Base-by-base conservation (phyloP, 2,797 vertebrate species). In the Mergus octosetaceus region DNA sequence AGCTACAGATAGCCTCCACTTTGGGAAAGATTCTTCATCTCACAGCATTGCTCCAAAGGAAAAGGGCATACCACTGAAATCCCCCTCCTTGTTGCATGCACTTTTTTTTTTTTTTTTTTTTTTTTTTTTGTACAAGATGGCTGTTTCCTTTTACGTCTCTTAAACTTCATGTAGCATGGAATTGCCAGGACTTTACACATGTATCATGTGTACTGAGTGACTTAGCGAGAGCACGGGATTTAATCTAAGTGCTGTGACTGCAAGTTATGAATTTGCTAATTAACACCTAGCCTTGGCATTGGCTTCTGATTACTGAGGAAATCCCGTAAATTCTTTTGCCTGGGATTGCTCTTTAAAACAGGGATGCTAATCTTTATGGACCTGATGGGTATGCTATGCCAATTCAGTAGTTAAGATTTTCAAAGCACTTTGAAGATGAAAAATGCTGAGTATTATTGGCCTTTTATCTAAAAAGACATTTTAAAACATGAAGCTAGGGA, bases 401-500 rank as follows among this genome's bases (percentile, higher is more conserved):
- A 0, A 87, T 87, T 90, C 21, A 3, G 70, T 84, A 51, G 87
- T 94, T 97, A 95, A 82, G 89, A 91, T 93, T 93, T 95, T 96
- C 90, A 93, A 96, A 96, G 88, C 75, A 49, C 91, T 97, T 96
- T 97, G 96, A 96, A 95, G 95, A 87, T 90, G 91, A 93, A 93
- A 95, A 96, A 90, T 94, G 93, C 93, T 96, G 95, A 96, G 86
- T 95, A 77, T 96, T 96, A 87, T 71, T 95, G 93, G 86, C 62
- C 72, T 97, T 96, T 96, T 93, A 96, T 96, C 93, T 97, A 90
- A 95, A 96, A 96, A 89, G 85, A 85, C 90, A 70, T 96, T 96
- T 95, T 93, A 95, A 95, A 93, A 89, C 93, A 83, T 34, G 93
- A 93, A 93, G 89, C 93, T 95, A 43, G 87, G 85, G 93, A 70